phyloP scores from a whole-genome alignment of 2,797 vertebrate genomes.

The Mormyrops attenuatus region DNA sequence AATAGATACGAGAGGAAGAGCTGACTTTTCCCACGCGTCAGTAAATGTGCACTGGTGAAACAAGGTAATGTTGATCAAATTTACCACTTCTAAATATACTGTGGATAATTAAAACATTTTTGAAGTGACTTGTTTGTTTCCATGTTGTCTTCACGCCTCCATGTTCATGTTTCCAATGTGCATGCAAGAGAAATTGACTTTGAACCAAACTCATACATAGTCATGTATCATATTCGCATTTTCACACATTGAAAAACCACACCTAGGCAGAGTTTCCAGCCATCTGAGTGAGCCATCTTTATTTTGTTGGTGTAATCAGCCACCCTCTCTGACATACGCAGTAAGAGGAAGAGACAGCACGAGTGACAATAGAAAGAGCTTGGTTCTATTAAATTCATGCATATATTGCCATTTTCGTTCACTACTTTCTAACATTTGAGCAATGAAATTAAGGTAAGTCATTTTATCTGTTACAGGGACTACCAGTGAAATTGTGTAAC shows the following conservation, averaged over 20 bases:
- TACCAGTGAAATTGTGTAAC: not conserved
- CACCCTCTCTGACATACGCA: slow-evolving; percentile 12
- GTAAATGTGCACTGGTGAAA: not conserved
- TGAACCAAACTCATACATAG: not conserved
- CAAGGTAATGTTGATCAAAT: not conserved
- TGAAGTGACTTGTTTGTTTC: not conserved
- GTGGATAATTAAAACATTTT: not conserved
- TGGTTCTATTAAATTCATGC: not conserved
- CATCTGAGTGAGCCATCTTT: not conserved
- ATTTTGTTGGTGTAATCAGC: not conserved
- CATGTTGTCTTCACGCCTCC: not conserved
- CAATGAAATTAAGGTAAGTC: slow-evolving; percentile 7
- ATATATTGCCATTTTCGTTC: not conserved
- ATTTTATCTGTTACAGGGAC: not conserved
- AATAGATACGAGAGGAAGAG: not conserved
- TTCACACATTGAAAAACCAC: not conserved
- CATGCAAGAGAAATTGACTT: not conserved
- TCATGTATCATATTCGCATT: not conserved
- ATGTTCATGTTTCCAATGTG: not conserved
- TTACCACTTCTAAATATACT: not conserved
- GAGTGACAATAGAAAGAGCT: not conserved
- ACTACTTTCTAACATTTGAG: not conserved
- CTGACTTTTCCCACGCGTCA: not conserved
- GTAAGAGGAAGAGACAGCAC: slow-evolving; percentile 11
- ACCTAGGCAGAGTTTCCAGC: not conserved